A percentile compares a stretch with the other conserved stretches of the same genome.
Conservation (phyloP, 2,888 invertebrate genomes). For the Cephus nigrinus region DNA sequence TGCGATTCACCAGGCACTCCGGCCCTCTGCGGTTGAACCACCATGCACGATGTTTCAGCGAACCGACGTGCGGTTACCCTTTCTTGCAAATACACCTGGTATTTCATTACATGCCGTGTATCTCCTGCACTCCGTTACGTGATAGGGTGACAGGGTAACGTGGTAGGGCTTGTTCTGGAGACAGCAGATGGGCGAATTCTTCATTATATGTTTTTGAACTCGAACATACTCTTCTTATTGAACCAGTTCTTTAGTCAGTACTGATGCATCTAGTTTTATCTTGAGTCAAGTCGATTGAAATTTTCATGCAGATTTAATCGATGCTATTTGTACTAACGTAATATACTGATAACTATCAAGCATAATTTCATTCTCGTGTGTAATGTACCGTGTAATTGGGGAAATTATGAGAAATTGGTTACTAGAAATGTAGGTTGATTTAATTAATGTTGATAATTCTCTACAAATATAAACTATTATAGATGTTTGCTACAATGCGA, state of each 20-base stretch:
- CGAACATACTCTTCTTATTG: background rate
- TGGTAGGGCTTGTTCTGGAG: background rate
- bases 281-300: background rate
- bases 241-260: background rate
- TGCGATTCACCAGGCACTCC: conserved; percentile 25
- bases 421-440: background rate
- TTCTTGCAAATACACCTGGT: conserved; percentile 35
- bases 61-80: conserved; percentile 39
- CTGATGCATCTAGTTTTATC: background rate
- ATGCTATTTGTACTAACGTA: background rate
- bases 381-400: background rate
- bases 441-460: background rate
- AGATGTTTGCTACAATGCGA: background rate
- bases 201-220: background rate
- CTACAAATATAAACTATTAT: background rate
- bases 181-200: background rate
- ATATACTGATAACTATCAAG: background rate
- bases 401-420: background rate
- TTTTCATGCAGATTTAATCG: background rate
- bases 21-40: conserved; percentile 27
- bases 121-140: conserved; percentile 33
- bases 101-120: conserved; percentile 36
- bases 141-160: conserved; percentile 25
- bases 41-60: conserved; percentile 26
- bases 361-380: no score